phyloP scores from a whole-genome alignment of 2,113 vertebrate species.

The Erpornis zantholeuca region DNA sequence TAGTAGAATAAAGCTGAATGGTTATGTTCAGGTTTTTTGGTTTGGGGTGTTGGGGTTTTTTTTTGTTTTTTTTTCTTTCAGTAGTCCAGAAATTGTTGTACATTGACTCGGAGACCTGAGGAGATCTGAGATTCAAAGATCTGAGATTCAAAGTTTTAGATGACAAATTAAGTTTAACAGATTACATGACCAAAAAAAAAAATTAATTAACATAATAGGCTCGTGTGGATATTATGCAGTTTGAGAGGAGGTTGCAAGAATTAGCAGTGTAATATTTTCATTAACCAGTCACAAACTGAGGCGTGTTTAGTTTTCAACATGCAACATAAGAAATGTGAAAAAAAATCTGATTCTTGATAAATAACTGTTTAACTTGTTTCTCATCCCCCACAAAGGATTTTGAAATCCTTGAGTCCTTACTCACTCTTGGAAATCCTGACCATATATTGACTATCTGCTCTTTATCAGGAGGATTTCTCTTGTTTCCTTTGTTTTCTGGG shows the following conservation, averaged over 20 bases:
- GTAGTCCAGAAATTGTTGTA: background rate
- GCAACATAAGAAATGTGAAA: background rate
- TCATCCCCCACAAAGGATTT: background rate
- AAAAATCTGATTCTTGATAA: background rate
- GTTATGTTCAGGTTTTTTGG: background rate
- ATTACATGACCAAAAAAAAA: background rate
- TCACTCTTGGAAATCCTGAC: background rate
- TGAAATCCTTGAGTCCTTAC: no score
- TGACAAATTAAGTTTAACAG: background rate
- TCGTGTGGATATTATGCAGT: fast-evolving
- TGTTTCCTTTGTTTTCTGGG: background rate
- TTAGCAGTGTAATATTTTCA: background rate
- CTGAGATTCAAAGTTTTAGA: background rate
- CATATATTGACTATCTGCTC: background rate
- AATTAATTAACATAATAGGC: background rate
- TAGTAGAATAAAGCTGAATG: background rate
- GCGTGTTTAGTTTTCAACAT: background rate
- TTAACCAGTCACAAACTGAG: background rate
- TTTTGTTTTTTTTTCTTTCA: no score
- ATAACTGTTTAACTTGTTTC: background rate
- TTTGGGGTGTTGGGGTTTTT: fast-evolving
- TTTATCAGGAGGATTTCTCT: background rate
- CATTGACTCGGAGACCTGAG: background rate
- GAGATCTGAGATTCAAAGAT: background rate
- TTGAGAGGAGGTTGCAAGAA: background rate